phyloP scores from a whole-genome alignment of 2,113 vertebrate species.

The Lichenostomus cassidix region DNA sequence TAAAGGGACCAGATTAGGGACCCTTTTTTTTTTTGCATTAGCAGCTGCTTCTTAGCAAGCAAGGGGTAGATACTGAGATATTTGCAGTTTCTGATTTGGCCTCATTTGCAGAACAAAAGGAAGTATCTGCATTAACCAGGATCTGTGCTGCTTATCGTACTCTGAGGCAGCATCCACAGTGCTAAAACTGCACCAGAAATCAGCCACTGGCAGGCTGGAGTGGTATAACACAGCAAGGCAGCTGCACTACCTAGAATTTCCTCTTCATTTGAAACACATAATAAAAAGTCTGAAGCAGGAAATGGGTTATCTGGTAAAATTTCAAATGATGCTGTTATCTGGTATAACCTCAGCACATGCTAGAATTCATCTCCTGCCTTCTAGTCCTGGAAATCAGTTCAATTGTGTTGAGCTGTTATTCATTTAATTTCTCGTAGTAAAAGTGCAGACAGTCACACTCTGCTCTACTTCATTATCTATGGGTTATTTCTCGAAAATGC shows the following conservation, averaged over 20 bases:
- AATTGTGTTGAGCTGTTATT: neutral
- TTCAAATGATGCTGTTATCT: slow-evolving; percentile 11
- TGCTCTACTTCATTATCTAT: neutral
- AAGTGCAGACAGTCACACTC: neutral
- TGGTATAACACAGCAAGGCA: neutral
- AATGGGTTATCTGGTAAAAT: slow-evolving; percentile 40
- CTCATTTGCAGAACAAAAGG: neutral
- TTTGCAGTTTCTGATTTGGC: neutral
- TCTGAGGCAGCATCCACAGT: neutral
- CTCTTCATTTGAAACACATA: slow-evolving; percentile 16
- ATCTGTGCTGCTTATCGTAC: neutral
- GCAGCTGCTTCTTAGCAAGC: neutral
- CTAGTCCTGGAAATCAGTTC: neutral
- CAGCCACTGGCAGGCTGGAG: neutral
- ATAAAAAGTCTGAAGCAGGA: slow-evolving; percentile 35
- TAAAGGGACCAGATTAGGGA: neutral
- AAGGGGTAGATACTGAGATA: neutral
- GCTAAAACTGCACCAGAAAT: neutral
- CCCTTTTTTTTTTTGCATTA: neutral
- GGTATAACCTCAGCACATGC: neutral
- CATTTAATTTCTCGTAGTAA: neutral
- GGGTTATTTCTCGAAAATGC: neutral
- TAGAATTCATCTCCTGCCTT: neutral
- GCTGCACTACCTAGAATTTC: slow-evolving; percentile 42
- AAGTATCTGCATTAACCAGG: neutral